Evolutionary conservation across 2,888 invertebrate species (phyloP).

Genomic region (Embidobia sp.): DNA sequence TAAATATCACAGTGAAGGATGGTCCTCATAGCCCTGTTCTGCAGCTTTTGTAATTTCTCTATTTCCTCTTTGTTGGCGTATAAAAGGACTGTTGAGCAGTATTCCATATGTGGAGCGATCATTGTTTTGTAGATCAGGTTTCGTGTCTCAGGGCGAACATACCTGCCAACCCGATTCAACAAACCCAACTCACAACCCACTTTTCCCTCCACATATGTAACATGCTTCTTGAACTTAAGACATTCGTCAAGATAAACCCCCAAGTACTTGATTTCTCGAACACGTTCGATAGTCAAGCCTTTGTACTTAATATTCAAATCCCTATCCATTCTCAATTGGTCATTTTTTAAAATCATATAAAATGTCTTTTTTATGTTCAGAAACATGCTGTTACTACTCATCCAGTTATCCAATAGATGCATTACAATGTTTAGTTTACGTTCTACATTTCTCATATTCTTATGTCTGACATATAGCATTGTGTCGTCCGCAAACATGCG

Average conservation of each 20-base stretch:
- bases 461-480: conserved; percentile 7
- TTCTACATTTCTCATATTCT: conserved; percentile 2
- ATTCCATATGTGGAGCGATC: conserved; percentile 24
- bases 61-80: conserved; percentile 13
- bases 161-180: conserved; percentile 14
- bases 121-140: conserved; percentile 22
- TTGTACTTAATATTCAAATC: conserved; percentile 3
- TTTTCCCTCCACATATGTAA: conserved; percentile 15
- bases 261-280: not conserved
- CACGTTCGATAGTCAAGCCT: not conserved
- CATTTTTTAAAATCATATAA: conserved; percentile 4
- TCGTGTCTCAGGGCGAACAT: not conserved
- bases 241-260: conserved; percentile 6
- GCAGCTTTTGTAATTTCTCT: conserved; percentile 16
- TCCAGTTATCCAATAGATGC: not conserved
- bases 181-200: conserved; percentile 6
- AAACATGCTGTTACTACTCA: conserved; percentile 13
- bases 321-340: not conserved
- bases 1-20: conserved; percentile 19
- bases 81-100: conserved; percentile 14
- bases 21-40: conserved; percentile 10
- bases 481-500: conserved; percentile 18
- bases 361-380: not conserved
- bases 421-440: conserved; percentile 7
- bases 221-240: conserved; percentile 14